Evolutionary conservation across 2,797 vertebrate species (phyloP).

Genomic region (Babyrousa celebensis): DNA sequence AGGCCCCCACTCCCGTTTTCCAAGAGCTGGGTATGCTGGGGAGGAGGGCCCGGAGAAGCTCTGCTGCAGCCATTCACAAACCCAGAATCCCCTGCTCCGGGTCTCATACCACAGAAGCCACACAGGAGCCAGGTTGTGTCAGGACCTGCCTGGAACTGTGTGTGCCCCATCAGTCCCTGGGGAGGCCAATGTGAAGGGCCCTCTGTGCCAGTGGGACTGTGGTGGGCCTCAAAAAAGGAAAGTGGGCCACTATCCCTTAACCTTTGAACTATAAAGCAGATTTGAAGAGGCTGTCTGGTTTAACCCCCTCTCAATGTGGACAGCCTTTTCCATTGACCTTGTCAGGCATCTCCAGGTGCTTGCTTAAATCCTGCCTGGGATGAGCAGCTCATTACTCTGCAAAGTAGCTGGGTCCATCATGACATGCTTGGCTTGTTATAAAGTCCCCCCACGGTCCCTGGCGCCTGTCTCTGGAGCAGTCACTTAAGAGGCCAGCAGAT

Average conservation of each 20-base stretch:
- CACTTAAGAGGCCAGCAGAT: neutral
- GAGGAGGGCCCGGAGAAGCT: neutral
- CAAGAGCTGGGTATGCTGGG: neutral
- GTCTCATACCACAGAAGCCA: neutral
- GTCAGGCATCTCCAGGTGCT: neutral
- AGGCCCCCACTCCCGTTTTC: neutral
- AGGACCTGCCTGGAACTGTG: too few relatives aligned
- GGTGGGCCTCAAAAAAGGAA: neutral
- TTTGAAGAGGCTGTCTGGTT: neutral
- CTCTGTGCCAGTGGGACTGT: accelerated
- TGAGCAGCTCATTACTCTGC: neutral
- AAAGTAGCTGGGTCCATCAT: neutral
- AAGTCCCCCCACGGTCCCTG: neutral
- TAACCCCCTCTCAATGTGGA: neutral
- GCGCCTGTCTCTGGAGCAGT: neutral
- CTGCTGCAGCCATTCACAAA: neutral
- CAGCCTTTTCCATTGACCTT: neutral
- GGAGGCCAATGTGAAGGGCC: too few relatives aligned
- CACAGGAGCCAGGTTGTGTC: neutral
- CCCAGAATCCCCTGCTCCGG: neutral
- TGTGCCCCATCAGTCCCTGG: accelerated
- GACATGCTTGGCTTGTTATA: neutral
- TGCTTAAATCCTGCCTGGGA: neutral
- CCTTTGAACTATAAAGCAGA: neutral
- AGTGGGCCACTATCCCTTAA: neutral